Conservation (phyloP, 2,113 vertebrate genomes). For the Opisthocomus hoazin region DNA sequence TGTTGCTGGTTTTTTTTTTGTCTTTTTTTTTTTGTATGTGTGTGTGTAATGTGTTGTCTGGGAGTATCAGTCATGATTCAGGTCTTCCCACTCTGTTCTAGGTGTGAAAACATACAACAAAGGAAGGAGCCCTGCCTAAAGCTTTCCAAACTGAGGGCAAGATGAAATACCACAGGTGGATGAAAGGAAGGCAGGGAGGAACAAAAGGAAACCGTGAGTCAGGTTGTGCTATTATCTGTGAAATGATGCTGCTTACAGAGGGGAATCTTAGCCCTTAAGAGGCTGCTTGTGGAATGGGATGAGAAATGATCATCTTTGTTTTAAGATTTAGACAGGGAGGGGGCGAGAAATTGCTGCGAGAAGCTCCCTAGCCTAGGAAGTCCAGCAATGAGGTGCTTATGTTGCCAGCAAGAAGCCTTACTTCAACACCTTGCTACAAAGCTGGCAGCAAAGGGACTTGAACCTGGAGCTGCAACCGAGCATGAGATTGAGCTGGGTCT, state of each 20-base stretch:
- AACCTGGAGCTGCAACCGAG: not conserved
- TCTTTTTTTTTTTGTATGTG: not conserved
- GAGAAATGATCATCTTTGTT: not conserved
- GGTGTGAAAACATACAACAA: not conserved
- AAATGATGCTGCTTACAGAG: not conserved
- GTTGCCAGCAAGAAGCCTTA: not conserved
- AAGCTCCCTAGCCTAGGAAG: not conserved
- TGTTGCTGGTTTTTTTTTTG: not conserved
- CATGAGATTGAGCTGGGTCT: rapidly evolving
- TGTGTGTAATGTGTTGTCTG: not conserved
- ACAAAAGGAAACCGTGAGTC: not conserved
- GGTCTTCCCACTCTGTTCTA: not conserved
- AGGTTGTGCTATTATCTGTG: not conserved
- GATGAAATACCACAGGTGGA: not conserved
- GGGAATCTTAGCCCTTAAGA: not conserved
- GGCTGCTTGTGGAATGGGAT: not conserved
- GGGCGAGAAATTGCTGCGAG: no score
- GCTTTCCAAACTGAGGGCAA: not conserved
- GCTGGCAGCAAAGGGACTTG: not conserved
- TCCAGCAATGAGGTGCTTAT: not conserved
- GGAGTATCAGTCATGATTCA: not conserved
- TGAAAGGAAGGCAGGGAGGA: not conserved
- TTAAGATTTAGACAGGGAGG: not conserved
- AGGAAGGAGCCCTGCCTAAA: not conserved
- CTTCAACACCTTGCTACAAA: not conserved